Percentiles rank a stretch among this genome's conserved stretches.
Conservation (phyloP, 92 coral and sea anemone genomes). For the Heliopora coerulea region DNA sequence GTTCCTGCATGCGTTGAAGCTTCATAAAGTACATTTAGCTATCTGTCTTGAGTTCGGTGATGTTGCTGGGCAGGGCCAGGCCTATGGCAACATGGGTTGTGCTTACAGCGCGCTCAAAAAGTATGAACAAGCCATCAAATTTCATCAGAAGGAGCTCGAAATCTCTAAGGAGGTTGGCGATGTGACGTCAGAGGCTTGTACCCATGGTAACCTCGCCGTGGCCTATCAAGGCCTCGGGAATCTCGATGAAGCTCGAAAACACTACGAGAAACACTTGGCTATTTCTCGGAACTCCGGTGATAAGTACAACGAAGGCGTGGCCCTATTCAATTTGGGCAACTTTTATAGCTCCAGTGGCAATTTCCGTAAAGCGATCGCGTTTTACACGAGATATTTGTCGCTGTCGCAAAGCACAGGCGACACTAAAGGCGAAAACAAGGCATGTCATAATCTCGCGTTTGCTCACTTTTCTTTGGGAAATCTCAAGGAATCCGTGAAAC, state of each 20-base stretch:
- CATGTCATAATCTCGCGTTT: constrained; percentile 93
- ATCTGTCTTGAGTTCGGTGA: constrained; percentile 90
- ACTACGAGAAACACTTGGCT: constrained; percentile 87
- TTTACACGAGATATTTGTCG: constrained; percentile 76
- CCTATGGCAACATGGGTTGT: constrained; percentile 99
- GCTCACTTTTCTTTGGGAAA: constrained; percentile 92
- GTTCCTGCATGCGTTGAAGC: constrained; percentile 79
- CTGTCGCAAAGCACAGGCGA: constrained; percentile 65
- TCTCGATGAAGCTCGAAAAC: constrained; percentile 84
- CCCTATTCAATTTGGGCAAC: constrained; percentile 88
- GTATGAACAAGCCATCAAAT: constrained; percentile 95
- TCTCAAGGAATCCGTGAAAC: constrained; percentile 72
- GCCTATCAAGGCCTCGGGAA: constrained; percentile 95
- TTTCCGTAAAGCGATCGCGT: constrained; percentile 77
- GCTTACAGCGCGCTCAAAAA: constrained; percentile 91
- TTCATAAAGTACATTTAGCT: constrained; percentile 88
- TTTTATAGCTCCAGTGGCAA: constrained; percentile 94
- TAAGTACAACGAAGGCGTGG: constrained; percentile 77
- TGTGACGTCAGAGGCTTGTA: constrained; percentile 88
- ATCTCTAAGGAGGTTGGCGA: constrained; percentile 95
- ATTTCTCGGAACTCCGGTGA: constrained; percentile 82
- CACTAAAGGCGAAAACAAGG: constrained; percentile 80
- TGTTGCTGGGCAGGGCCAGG: constrained; percentile 99
- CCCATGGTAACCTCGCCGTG: constrained; percentile 96
- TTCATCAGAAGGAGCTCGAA: constrained; percentile 87